Base-by-base conservation (phyloP, 2,888 invertebrate species). In the Patella ulyssiponensis region DNA sequence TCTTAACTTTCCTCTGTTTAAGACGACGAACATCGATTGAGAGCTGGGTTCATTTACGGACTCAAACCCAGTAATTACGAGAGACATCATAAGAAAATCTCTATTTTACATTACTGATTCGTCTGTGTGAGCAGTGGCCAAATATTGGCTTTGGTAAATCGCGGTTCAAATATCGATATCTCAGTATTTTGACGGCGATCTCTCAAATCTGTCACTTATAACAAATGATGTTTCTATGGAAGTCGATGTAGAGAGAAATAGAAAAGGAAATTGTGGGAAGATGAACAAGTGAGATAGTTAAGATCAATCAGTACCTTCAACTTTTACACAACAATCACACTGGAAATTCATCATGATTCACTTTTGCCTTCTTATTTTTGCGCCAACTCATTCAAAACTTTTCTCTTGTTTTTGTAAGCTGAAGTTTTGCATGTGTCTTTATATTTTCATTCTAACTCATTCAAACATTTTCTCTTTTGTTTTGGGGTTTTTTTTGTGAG, bases 181-280 rank as follows among this genome's bases (percentile, higher is more conserved):
- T 64, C 23, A 64, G 64, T 64, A 64, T 64, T 64, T 20, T 64
- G 64, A 64, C 64, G 23, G 20, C 64, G 20, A 64, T 23, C 64
- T 64, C 64, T 64, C 64, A 20, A 64, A 64, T 64, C 20, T 64
- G 64, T 64, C 64, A 64, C 11, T 11, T 64, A 11, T 64, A 64
- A 64, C 64, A 64, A 64, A 64, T 64, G 64, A 23, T 64, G 64
- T 64, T 64, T 64, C 64, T 20, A 64, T 64, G 14, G 64, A 23
- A 64, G 23, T 12, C 20, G 23, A 23, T 64, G 64, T 23, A 23
- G 64, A 23, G 23, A 64, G 64, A 64, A 64, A 64, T 64, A 64
- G 64, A 64, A 23, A 64, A 20, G 64, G 64, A 64, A 64, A 64
- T 64, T 64, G 64, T 64, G 64, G 64, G 20, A 12, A 64, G 64